Evolutionary conservation across 2,113 vertebrate species (phyloP), one percentile per base, ranked within the genome.

Genomic region (Labrus mixtus): DNA sequence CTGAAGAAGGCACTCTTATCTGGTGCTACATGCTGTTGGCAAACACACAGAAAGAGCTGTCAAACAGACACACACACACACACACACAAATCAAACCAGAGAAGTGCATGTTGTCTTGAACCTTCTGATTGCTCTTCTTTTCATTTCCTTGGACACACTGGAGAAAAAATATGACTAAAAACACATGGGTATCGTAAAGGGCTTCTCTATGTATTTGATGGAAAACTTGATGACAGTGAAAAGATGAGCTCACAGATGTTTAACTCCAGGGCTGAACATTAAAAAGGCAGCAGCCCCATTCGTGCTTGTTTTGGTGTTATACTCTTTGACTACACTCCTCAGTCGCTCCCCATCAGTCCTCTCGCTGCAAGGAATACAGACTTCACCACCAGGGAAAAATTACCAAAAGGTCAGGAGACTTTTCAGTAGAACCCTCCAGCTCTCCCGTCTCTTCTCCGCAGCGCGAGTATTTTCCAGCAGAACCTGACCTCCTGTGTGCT

Each of bases 371-470:
- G 69, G 70, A 89, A 78, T 85, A 84, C 71, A 60, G 89, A 89
- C 68, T 53, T 79, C 71, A 65, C 43, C 84, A 58, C 54, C 10
- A 3, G 57, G 78, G 79, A 87, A 64, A 76, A 88, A 88, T 88
- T 82, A 89, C 73, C 43, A 1, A 79, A 85, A 90, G 80, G 80
- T 88, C 90, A 90, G 73, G 75, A 66, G 73, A 82, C 78, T 70
- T 85, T 80, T 79, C 62, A 8, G 22, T 67, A 62, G 69, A 86
- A 62, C 23, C 51, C 46, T 82, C 70, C 22, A 56, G 69, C 68
- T 73, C 70, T 73, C 58, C n/a, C 29, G 55, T 58, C 65, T 81
- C 51, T 55, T 65, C 78, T 83, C 29, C 41, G 59, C 71, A 61
- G 72, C 62, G 48, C 48, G 8, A 68, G 68, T 43, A 55, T 82